Conservation (phyloP, 2,888 invertebrate genomes). For the Nezara viridula region DNA sequence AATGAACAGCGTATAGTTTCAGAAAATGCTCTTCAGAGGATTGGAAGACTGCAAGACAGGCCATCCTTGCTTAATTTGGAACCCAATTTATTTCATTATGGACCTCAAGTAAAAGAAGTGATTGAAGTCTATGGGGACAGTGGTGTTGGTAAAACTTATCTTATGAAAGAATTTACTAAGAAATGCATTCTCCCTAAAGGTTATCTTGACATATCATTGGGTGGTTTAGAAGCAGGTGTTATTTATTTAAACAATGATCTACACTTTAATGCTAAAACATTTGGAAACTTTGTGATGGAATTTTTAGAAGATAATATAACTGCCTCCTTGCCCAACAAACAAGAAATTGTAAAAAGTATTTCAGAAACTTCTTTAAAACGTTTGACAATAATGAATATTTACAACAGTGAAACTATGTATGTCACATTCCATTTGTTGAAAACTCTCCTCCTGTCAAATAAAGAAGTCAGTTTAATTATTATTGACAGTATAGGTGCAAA, state of each 20-base stretch:
- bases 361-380: slow-evolving; percentile 68
- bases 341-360: slow-evolving; percentile 60
- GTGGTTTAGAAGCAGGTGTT: slow-evolving; percentile 70
- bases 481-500: slow-evolving; percentile 72
- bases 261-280: slow-evolving; percentile 70
- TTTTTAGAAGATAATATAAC: slow-evolving; percentile 66
- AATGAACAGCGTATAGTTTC: slow-evolving; percentile 67
- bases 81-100: slow-evolving; percentile 70
- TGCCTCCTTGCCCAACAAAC: slow-evolving; percentile 46
- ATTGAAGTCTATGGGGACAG: slow-evolving; percentile 71
- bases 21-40: slow-evolving; percentile 75
- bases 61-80: slow-evolving; percentile 71
- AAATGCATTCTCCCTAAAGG: slow-evolving; percentile 70
- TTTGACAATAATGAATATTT: slow-evolving; percentile 69
- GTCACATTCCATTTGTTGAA: slow-evolving; percentile 69
- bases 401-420: slow-evolving; percentile 68
- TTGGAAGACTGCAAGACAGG: slow-evolving; percentile 72
- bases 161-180: slow-evolving; percentile 71
- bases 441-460: slow-evolving; percentile 69
- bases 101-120: slow-evolving; percentile 69
- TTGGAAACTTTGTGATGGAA: slow-evolving; percentile 68
- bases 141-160: slow-evolving; percentile 71
- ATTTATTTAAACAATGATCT: slow-evolving; percentile 72
- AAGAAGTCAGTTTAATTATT: slow-evolving; percentile 70
- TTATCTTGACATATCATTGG: slow-evolving; percentile 67